Conservation (phyloP, 2,888 invertebrate genomes). For the Cactoblastis cactorum region DNA sequence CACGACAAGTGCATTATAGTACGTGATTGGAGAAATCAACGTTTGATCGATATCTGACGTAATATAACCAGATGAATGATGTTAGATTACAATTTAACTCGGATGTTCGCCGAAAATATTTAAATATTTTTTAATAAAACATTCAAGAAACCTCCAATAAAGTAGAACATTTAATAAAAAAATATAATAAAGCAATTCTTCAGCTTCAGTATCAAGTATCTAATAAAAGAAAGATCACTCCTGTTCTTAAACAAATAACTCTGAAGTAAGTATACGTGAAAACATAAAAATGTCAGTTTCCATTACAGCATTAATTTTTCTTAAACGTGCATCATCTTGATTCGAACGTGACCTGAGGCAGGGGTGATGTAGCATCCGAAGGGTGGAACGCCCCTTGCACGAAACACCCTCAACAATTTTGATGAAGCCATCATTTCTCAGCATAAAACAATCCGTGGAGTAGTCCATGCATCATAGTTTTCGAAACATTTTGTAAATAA, state of each 20-base stretch:
- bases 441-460: constrained; percentile 22
- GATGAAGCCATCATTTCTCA: constrained; percentile 32
- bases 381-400: constrained; percentile 28
- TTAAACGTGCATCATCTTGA: constrained; percentile 22
- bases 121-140: too few species aligned
- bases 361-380: constrained; percentile 22
- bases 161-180: too few species aligned
- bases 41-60: not conserved
- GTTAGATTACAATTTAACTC: too few species aligned
- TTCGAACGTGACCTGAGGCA: constrained; percentile 28
- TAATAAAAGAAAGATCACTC: too few species aligned
- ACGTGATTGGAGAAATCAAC: not conserved
- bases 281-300: not conserved
- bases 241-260: too few species aligned
- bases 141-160: too few species aligned
- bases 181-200: too few species aligned
- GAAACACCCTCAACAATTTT: constrained; percentile 26
- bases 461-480: constrained; percentile 10
- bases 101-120: too few species aligned
- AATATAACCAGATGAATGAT: too few species aligned
- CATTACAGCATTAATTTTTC: not conserved
- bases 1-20: constrained; percentile 2
- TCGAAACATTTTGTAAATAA: too few species aligned
- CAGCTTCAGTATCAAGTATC: too few species aligned
- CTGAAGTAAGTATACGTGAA: not conserved